Percentiles rank a stretch among this genome's conserved stretches.
Conservation (phyloP, 2,113 vertebrate species). For the Phalacrocorax aristotelis region DNA sequence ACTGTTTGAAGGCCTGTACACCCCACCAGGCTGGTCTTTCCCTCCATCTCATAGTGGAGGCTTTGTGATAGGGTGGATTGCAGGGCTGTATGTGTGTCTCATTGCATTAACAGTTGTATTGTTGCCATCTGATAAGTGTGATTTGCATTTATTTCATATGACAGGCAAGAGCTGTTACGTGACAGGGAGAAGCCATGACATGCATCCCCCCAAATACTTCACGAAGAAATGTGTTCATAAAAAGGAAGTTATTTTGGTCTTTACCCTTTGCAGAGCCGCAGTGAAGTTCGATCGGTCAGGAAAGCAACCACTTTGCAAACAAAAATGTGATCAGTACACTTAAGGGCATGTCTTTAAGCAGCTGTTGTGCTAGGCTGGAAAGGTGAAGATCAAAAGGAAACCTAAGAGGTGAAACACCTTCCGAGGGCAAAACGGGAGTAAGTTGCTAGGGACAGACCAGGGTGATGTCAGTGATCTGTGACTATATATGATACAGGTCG, state of each 20-base stretch:
- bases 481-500: neutral
- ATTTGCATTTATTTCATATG: neutral
- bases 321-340: neutral
- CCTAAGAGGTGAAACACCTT: neutral
- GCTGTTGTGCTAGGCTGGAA: neutral
- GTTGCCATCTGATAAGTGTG: neutral
- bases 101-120: neutral
- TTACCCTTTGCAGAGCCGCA: neutral
- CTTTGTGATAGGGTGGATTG: neutral
- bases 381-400: neutral
- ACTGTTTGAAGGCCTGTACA: neutral
- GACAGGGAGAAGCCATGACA: neutral
- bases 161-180: neutral
- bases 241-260: neutral
- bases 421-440: neutral
- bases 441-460: neutral
- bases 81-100: neutral
- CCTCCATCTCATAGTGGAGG: neutral
- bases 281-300: neutral
- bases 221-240: neutral
- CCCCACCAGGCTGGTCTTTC: fast-evolving
- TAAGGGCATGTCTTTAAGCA: neutral
- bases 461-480: neutral
- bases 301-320: neutral
- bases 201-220: neutral